Evolutionary conservation across 2,888 invertebrate species (phyloP).

Genomic region (Seira musarum): DNA sequence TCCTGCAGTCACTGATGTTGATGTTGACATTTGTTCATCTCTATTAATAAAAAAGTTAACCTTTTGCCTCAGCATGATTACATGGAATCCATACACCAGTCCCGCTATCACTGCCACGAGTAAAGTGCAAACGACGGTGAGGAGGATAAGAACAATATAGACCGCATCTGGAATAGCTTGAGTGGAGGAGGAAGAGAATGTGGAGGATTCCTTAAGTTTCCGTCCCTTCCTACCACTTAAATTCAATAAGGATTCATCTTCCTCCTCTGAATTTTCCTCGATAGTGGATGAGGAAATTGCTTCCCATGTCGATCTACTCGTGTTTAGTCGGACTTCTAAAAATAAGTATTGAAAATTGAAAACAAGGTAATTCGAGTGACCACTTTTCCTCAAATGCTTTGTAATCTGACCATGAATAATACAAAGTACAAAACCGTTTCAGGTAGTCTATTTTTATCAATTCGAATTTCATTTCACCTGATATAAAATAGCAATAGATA

Average conservation of each 20-base stretch:
- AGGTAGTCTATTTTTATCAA: not conserved
- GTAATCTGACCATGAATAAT: not conserved
- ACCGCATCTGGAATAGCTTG: not conserved
- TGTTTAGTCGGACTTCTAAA: not conserved
- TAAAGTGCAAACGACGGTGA: constrained; percentile 21
- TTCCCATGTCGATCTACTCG: not conserved
- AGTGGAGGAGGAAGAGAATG: not conserved
- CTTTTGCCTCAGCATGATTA: constrained; percentile 11
- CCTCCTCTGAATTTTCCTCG: constrained; percentile 23
- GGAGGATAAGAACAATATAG: constrained; percentile 18
- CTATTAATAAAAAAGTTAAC: not conserved
- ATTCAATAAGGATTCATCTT: not conserved
- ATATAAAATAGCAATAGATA: not conserved
- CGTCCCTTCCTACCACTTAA: no score
- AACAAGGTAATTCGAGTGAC: no score
- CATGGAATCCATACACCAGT: constrained; percentile 23
- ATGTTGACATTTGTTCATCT: not conserved
- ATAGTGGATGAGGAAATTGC: not conserved
- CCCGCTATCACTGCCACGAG: constrained; percentile 31
- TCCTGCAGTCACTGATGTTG: not conserved
- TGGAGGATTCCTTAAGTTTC: no score
- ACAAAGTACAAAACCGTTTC: not conserved
- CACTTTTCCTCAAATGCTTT: no score
- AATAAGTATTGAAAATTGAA: not conserved
- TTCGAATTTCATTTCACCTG: not conserved